Percentiles rank a stretch among this genome's conserved stretches.
Evolutionary conservation across 2,797 vertebrate genomes (phyloP).

Genomic region (Tauraco hartlaubi): DNA sequence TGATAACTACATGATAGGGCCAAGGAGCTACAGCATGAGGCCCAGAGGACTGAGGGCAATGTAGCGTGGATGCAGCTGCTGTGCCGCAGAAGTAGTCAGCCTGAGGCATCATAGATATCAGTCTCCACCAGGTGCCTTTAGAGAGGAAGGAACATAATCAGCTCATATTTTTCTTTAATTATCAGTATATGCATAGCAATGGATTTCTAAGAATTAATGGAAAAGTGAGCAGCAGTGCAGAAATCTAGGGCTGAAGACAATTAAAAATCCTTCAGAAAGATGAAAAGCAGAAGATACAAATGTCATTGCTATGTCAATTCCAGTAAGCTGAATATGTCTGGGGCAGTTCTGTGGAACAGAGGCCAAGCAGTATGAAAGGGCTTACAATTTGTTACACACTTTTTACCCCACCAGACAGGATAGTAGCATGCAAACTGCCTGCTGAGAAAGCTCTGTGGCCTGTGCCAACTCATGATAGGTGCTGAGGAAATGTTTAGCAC

Average conservation of each 20-base stretch:
- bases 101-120: background rate
- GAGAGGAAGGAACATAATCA: background rate
- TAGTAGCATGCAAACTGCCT: background rate
- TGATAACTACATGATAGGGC: background rate
- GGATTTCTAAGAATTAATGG: background rate
- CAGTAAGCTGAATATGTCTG: background rate
- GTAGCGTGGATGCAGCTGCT: background rate
- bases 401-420: background rate
- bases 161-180: background rate
- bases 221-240: background rate
- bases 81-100: background rate
- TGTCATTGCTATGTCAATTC: background rate
- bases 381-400: background rate
- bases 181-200: background rate
- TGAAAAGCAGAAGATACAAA: background rate
- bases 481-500: background rate
- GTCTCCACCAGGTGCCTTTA: background rate
- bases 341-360: background rate
- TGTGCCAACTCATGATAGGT: background rate
- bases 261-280: background rate
- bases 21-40: background rate
- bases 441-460: background rate
- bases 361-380: background rate
- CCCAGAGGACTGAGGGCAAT: rapidly evolving
- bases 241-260: background rate